Conservation (phyloP, 2,888 invertebrate species). For the Spisula subtruncata region DNA sequence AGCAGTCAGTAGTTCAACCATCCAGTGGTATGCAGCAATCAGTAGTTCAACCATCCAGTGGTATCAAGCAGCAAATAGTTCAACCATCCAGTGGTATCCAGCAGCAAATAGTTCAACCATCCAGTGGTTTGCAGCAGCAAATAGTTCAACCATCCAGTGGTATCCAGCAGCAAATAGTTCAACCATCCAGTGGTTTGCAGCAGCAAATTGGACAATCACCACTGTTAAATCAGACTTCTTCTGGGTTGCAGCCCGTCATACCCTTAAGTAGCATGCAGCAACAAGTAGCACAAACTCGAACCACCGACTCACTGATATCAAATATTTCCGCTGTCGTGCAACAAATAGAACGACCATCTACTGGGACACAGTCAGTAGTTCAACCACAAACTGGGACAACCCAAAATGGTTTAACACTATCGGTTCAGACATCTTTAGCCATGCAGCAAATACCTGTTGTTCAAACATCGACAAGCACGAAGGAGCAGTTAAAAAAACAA, state of each 20-base stretch:
- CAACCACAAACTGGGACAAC: neutral
- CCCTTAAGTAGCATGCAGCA: too few species aligned
- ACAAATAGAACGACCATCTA: neutral
- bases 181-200: neutral
- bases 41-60: neutral
- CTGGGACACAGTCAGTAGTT: neutral
- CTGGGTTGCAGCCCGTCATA: neutral
- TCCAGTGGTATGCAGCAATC: neutral
- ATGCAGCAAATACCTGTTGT: too few species aligned
- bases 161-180: neutral
- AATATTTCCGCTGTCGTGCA: neutral
- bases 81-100: too few species aligned
- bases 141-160: too few species aligned
- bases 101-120: too few species aligned
- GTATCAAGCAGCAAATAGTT: too few species aligned
- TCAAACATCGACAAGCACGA: too few species aligned
- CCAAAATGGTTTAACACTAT: too few species aligned
- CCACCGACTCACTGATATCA: neutral
- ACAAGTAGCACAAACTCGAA: neutral
- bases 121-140: neutral
- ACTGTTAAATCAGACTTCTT: neutral
- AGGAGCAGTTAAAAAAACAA: too few species aligned
- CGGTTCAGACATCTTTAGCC: too few species aligned
- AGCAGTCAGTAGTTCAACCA: too few species aligned
- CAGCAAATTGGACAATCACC: neutral